Percentiles rank a stretch among this genome's conserved stretches.
Evolutionary conservation across 1,140 invertebrate genomes (phyloP).

Genomic region (Drosophila micromelanica): DNA sequence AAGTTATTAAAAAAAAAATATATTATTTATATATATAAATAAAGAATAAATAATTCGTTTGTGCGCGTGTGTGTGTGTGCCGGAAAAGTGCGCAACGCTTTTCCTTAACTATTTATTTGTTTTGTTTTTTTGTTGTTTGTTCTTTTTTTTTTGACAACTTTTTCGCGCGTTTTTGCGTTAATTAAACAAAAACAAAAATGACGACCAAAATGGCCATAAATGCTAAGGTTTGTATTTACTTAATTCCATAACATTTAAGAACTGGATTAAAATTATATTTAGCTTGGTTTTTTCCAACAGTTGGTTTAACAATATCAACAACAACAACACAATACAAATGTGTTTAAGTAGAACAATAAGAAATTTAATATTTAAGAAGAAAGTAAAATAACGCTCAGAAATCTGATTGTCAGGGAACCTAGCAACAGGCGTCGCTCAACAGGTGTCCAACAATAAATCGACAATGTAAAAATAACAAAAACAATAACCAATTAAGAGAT

Average conservation of each 20-base stretch:
- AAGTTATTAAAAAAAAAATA: background rate
- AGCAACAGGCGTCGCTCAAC: too few species aligned
- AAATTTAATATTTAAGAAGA: too few species aligned
- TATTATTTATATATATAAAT: background rate
- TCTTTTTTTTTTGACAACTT: background rate
- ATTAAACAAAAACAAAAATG: slow-evolving; percentile 47
- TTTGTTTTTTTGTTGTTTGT: slow-evolving; percentile 22
- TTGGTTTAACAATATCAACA: too few species aligned
- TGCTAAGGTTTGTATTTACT: slow-evolving; percentile 72
- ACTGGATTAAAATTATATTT: too few species aligned
- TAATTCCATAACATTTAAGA: background rate
- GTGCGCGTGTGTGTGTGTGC: slow-evolving; percentile 18
- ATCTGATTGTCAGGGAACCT: too few species aligned
- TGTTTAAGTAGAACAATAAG: too few species aligned
- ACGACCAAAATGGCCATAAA: slow-evolving; percentile 81
- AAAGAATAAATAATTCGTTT: slow-evolving; percentile 6
- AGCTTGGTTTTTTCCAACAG: too few species aligned
- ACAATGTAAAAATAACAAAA: too few species aligned
- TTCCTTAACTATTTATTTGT: slow-evolving; percentile 23
- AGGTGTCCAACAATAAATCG: too few species aligned
- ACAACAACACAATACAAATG: too few species aligned
- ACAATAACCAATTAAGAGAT: too few species aligned
- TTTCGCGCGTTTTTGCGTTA: slow-evolving; percentile 8
- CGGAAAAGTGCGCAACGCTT: slow-evolving; percentile 45
- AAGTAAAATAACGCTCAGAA: too few species aligned